Evolutionary conservation across 2,113 vertebrate species (phyloP).

Genomic region (Cryptotis parvus): DNA sequence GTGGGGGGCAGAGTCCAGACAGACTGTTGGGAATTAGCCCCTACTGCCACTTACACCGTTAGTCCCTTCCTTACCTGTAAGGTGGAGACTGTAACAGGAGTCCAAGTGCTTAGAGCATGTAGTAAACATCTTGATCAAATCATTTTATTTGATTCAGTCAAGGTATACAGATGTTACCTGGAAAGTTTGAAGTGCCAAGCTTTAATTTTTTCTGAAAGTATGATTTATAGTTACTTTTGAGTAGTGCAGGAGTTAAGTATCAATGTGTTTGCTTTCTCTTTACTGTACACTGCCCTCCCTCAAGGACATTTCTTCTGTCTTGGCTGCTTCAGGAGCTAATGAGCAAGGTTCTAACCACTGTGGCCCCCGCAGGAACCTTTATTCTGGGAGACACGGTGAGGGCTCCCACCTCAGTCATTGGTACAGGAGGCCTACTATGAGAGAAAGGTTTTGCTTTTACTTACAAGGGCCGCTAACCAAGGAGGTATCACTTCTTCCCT

Average conservation of each 20-base stretch:
- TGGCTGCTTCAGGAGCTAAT: neutral
- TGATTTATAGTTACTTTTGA: slow-evolving; percentile 34
- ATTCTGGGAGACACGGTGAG: neutral
- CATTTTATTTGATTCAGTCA: neutral
- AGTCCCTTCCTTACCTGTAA: neutral
- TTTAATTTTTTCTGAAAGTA: slow-evolving; percentile 38
- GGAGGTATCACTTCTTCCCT: neutral
- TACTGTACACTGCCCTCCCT: neutral
- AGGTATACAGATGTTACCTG: neutral
- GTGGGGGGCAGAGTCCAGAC: neutral
- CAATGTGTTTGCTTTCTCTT: neutral
- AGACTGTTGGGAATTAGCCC: neutral
- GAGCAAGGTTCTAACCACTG: neutral
- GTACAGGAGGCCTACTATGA: neutral
- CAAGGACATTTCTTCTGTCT: neutral
- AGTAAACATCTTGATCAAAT: neutral
- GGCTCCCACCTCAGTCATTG: neutral
- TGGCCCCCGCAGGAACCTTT: neutral
- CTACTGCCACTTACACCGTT: neutral
- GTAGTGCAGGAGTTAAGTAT: neutral
- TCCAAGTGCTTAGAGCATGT: neutral
- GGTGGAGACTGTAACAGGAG: neutral
- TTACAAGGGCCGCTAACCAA: neutral
- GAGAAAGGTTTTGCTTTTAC: slow-evolving; percentile 25
- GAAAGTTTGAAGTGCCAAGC: neutral